Conservation (phyloP, 2,888 invertebrate species). For the Candidula unifasciata region DNA sequence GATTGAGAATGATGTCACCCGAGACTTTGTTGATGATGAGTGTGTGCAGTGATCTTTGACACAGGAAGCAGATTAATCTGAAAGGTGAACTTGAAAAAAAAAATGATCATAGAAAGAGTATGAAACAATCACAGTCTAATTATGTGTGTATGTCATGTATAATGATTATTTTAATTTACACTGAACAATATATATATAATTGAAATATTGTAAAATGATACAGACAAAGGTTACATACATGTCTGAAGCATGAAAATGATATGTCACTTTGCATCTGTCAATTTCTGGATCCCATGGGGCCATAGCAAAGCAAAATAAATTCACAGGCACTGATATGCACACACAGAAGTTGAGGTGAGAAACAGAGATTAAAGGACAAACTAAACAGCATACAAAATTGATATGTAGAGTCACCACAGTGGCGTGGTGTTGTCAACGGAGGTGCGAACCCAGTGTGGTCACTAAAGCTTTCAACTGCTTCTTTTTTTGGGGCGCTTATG, state of each 20-base stretch:
- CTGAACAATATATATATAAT: not conserved
- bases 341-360: too few species aligned
- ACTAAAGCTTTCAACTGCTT: too few species aligned
- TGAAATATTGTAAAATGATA: conserved; percentile 10
- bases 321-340: too few species aligned
- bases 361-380: too few species aligned
- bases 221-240: not conserved
- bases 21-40: conserved; percentile 29
- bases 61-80: not conserved
- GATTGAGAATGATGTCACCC: conserved; percentile 6
- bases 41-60: not conserved
- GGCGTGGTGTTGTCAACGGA: too few species aligned
- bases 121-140: not conserved
- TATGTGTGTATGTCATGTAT: not conserved
- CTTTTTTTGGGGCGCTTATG: too few species aligned
- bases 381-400: too few species aligned
- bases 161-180: not conserved
- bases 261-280: conserved; percentile 5
- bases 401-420: too few species aligned
- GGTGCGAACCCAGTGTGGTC: too few species aligned
- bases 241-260: conserved; percentile 10
- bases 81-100: not conserved
- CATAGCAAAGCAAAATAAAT: too few species aligned
- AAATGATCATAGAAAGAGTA: not conserved
- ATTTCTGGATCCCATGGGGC: too few species aligned